Evolutionary conservation across 2,113 vertebrate species (phyloP), one percentile per base, ranked within the genome.

Genomic region (Acrocephalus arundinaceus): DNA sequence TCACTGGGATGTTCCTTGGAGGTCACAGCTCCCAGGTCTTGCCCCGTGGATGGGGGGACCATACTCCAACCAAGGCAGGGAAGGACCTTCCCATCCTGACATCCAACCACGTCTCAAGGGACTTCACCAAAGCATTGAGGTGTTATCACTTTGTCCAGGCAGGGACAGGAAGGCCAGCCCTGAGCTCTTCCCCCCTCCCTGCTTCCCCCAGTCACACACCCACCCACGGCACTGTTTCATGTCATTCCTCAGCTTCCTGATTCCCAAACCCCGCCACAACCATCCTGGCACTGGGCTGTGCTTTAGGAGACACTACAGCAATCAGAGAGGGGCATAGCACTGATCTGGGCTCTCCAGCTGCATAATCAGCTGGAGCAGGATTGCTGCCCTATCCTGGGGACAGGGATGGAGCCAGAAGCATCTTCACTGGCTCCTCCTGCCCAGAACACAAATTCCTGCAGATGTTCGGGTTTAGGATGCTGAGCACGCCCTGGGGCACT

Each of bases 201-300:
- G 2, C 25, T 58, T 21, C 8, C 45, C 7, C 8, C 1, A 0
- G 35, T 62, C 22, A 62, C 16, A 31, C 20, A 51, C 10, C 8
- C 7, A 1, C 19, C 28, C 10, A 2, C 0, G 0, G 49, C 41
- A 49, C 25, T 0, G 1, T 28, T 68, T 45, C 37, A 15, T 3
- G 15, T 46, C 31, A 28, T 31, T 43, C 19, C 41, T 65, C 75
- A 48, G 49, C 41, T 46, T 86, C 58, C 24, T 67, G 39, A 30
- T 18, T 73, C 54, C 55, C 49, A 67, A 71, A 61, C 31, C 24
- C 59, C 39, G 25, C 14, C 27, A 9, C 3, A 12, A 35, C 35
- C 67, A 57, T 11, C n/a, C 59, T 5, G 2, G 68, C 30, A 35
- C 37, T 10, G 46, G 52, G 61, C 33, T 78, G 81, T 62, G 61